These are phyloP conservation scores for Rousettus leschenaultii DNA, from an alignment of 2,113 vertebrate species.

Conservation along the genomic window DNA sequence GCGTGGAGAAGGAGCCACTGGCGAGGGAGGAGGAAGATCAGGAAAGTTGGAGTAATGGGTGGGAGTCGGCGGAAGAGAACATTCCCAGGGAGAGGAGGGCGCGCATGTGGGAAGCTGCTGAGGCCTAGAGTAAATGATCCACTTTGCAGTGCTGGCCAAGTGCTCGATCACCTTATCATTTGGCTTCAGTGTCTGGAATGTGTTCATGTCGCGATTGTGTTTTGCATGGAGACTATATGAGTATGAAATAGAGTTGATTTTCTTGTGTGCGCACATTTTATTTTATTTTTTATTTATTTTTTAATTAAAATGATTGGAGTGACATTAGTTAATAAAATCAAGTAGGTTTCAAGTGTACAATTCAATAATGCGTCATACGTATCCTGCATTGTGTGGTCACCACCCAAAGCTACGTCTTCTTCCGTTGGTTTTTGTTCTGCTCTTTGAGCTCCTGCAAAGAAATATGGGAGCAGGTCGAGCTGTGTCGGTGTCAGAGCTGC, in stretches of 20 bases:
- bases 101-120: background rate
- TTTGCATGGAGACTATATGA: background rate
- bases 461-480: background rate
- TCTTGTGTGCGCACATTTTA: no score
- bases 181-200: background rate
- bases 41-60: background rate
- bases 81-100: background rate
- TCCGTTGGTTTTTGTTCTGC: background rate
- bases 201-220: background rate
- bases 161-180: background rate
- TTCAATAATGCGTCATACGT: background rate
- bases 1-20: background rate
- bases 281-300: no score
- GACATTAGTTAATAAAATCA: background rate
- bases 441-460: background rate
- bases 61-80: background rate
- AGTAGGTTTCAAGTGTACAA: background rate
- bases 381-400: no score
- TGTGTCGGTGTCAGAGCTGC: background rate
- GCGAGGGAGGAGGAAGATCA: background rate
- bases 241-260: background rate
- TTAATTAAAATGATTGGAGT: background rate
- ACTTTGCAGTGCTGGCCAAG: background rate
- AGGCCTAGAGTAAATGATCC: background rate
- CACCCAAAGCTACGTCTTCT: no score